phyloP scores from a whole-genome alignment of 2,888 invertebrate species.

The Amaurobius ferox region DNA sequence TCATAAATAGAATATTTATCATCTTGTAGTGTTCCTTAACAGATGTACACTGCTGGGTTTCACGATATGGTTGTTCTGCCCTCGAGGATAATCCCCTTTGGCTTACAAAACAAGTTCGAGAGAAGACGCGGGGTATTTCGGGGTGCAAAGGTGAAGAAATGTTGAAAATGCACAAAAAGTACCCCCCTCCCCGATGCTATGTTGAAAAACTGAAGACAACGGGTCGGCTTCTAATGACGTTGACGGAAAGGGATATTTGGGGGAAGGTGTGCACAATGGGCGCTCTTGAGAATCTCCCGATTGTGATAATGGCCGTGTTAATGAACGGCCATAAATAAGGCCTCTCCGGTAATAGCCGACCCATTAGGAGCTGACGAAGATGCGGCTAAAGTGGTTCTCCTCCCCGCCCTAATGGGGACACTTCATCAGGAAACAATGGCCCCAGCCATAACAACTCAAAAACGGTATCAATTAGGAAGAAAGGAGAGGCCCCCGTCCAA shows the following conservation, averaged over 20 bases:
- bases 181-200: neutral
- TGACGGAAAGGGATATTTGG: slow-evolving; percentile 5
- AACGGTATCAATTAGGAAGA: slow-evolving; percentile 69
- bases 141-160: no score
- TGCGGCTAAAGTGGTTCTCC: slow-evolving; percentile 59
- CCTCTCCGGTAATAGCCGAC: slow-evolving; percentile 68
- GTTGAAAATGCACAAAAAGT: no score
- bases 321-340: slow-evolving; percentile 72
- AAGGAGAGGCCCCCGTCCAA: slow-evolving; percentile 34
- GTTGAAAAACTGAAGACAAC: slow-evolving; percentile 57
- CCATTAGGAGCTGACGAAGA: slow-evolving; percentile 52
- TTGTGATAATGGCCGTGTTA: slow-evolving; percentile 72
- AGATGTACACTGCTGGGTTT: no score
- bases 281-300: slow-evolving; percentile 60
- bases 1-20: no score
- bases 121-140: no score
- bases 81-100: no score
- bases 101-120: no score
- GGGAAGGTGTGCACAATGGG: slow-evolving; percentile 62
- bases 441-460: slow-evolving; percentile 26
- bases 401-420: slow-evolving; percentile 63
- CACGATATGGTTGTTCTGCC: no score
- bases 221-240: slow-evolving; percentile 64
- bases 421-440: slow-evolving; percentile 66
- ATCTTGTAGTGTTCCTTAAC: no score